These are phyloP conservation scores for Priocnemis perturbator DNA, from an alignment of 2,888 invertebrate species.

Conservation along the genomic window DNA sequence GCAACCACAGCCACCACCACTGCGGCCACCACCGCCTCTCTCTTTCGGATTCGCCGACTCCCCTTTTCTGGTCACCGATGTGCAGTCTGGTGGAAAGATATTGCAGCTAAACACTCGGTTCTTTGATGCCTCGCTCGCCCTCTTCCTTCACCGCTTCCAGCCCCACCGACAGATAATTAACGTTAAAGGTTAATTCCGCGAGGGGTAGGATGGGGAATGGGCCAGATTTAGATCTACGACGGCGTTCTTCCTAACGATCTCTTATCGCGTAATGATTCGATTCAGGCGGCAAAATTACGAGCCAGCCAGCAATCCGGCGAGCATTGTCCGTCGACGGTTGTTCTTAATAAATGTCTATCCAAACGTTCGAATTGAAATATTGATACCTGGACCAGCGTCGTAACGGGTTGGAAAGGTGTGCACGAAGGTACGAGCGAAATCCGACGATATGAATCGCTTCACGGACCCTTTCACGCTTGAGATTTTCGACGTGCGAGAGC, in stretches of 20 bases:
- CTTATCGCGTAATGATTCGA: no score
- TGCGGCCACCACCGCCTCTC: constrained; percentile 21
- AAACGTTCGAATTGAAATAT: no score
- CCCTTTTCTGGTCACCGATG: constrained; percentile 62
- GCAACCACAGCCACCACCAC: constrained; percentile 43
- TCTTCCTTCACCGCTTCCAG: constrained; percentile 38
- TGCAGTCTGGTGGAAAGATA: constrained; percentile 69
- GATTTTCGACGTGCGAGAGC: constrained; percentile 25
- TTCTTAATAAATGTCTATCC: no score
- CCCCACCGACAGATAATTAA: constrained; percentile 65
- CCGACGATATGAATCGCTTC: no score
- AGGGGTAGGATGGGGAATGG: constrained; percentile 19
- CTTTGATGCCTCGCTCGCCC: constrained; percentile 65
- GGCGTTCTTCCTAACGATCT: no score
- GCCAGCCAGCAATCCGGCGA: no score
- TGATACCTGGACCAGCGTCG: no score
- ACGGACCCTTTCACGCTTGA: constrained; percentile 1
- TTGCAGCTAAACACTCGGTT: constrained; percentile 69
- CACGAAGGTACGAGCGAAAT: no score
- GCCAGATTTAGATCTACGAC: no score
- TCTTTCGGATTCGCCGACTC: constrained; percentile 32
- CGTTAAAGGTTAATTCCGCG: constrained; percentile 68
- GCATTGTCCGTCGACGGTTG: no score
- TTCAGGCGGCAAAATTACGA: no score
- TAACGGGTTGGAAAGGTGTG: no score